phyloP scores from a whole-genome alignment of 2,888 invertebrate species.

The Flexamia atlantica region DNA sequence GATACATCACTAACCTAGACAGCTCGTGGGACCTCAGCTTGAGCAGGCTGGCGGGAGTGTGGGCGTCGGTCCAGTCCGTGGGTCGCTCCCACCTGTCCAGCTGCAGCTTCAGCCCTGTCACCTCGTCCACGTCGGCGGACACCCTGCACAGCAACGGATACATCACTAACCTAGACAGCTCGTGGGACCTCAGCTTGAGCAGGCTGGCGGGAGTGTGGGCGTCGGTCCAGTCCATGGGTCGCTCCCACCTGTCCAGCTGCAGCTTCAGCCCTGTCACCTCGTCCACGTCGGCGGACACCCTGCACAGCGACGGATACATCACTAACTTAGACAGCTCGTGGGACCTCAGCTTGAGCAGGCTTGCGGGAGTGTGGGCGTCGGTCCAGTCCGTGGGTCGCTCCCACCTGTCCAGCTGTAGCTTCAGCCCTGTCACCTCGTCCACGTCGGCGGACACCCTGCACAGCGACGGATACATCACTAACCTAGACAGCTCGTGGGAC shows the following conservation, averaged over 20 bases:
- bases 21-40: slow-evolving; percentile 92
- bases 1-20: slow-evolving; percentile 96
- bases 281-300: slow-evolving; percentile 96
- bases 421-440: slow-evolving; percentile 93
- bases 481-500: slow-evolving; percentile 97
- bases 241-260: slow-evolving; percentile 94
- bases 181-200: slow-evolving; percentile 88
- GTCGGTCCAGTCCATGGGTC: slow-evolving; percentile 78
- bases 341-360: slow-evolving; percentile 84
- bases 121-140: slow-evolving; percentile 97
- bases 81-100: slow-evolving; percentile 95
- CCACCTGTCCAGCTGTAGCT: slow-evolving; percentile 94
- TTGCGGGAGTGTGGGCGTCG: slow-evolving; percentile 79
- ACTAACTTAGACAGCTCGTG: slow-evolving; percentile 96
- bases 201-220: slow-evolving; percentile 80
- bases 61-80: slow-evolving; percentile 76
- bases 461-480: slow-evolving; percentile 90
- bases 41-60: slow-evolving; percentile 79
- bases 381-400: slow-evolving; percentile 82
- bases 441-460: slow-evolving; percentile 94
- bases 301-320: slow-evolving; percentile 84
- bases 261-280: slow-evolving; percentile 94
- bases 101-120: slow-evolving; percentile 90
- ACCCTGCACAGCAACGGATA: slow-evolving; percentile 91
- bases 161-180: slow-evolving; percentile 94